phyloP scores from a whole-genome alignment of 1,140 invertebrate species.

The Drosophila asahinai region DNA sequence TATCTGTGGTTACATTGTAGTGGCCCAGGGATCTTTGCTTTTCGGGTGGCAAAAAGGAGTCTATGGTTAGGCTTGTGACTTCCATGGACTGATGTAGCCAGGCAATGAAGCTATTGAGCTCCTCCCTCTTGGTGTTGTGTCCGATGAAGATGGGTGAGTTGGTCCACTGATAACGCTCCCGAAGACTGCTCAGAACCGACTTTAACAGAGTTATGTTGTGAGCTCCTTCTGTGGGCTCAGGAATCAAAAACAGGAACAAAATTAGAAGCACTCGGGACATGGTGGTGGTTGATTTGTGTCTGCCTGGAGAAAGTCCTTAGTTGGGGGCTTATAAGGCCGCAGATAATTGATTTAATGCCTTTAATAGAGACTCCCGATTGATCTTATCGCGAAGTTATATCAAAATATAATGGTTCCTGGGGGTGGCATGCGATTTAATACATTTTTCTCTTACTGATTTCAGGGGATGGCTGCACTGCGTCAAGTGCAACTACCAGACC shows the following conservation, averaged over 20 bases:
- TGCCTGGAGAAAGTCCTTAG: background rate
- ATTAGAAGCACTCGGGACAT: constrained; percentile 9
- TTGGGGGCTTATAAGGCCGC: constrained; percentile 1
- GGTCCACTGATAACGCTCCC: constrained; percentile 23
- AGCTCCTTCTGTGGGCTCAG: background rate
- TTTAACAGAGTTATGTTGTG: constrained; percentile 51
- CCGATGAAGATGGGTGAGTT: constrained; percentile 58
- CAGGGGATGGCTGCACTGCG: constrained; percentile 90
- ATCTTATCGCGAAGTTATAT: constrained; percentile 28
- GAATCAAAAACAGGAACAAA: constrained; percentile 5
- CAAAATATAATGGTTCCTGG: background rate
- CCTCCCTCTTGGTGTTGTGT: background rate
- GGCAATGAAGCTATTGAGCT: constrained; percentile 20
- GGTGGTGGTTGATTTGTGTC: background rate
- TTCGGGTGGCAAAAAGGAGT: background rate
- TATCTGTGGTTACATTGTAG: constrained; percentile 44
- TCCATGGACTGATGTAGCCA: constrained; percentile 55
- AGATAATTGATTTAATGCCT: constrained; percentile 59
- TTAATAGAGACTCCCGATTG: constrained; percentile 47
- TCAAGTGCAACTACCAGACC: constrained; percentile 91
- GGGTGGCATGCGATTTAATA: background rate
- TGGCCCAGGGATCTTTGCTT: no score
- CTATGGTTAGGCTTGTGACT: constrained; percentile 35
- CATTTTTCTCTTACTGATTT: constrained; percentile 2
- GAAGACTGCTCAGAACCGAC: constrained; percentile 7